These are phyloP conservation scores for Spatula clypeata DNA, from an alignment of 2,797 vertebrate species.

Conservation along the genomic window DNA sequence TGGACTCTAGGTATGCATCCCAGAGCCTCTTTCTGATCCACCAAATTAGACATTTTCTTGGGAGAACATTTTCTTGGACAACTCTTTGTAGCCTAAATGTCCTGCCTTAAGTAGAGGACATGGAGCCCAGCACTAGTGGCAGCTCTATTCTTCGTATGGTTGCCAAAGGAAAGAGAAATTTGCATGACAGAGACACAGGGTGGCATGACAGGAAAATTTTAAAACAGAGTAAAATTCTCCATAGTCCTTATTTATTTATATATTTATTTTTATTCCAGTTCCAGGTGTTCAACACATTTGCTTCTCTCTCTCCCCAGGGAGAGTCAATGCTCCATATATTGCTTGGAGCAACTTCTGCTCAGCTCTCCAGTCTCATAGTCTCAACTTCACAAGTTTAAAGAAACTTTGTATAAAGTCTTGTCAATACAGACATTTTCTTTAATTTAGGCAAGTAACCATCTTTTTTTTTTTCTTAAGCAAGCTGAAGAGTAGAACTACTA, in stretches of 20 bases:
- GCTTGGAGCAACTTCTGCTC: background rate
- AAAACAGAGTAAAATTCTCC: background rate
- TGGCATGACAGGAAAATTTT: background rate
- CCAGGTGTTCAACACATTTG: background rate
- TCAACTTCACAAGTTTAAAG: background rate
- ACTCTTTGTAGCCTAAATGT: background rate
- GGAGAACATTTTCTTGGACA: background rate
- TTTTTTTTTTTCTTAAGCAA: constrained; percentile 6
- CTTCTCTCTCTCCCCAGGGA: background rate
- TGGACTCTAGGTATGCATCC: background rate
- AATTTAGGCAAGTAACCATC: background rate
- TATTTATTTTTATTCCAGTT: background rate
- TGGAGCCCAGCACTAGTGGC: background rate
- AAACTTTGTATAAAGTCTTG: background rate
- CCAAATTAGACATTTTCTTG: background rate
- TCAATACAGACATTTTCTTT: background rate
- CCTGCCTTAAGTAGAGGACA: background rate
- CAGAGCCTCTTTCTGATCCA: background rate
- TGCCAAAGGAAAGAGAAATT: background rate
- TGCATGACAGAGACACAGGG: background rate
- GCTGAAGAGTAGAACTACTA: background rate
- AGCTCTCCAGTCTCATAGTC: background rate
- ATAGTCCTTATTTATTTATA: background rate
- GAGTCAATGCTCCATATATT: background rate
- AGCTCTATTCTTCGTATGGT: background rate